Evolutionary conservation across 2,113 vertebrate species (phyloP).

Genomic region (Prochilodus magdalenae): DNA sequence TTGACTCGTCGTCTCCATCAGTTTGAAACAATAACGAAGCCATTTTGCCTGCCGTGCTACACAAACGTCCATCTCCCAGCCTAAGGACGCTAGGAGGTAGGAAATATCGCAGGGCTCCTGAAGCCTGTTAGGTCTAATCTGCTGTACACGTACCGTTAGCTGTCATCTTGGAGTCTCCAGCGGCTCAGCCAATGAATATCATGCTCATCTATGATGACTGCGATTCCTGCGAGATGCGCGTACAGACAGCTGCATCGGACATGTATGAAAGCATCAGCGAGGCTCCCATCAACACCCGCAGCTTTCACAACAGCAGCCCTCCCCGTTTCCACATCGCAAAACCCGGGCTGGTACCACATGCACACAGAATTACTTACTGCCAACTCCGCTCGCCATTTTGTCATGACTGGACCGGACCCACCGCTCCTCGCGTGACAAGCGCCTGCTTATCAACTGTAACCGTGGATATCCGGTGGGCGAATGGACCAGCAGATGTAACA

Average conservation of each 20-base stretch:
- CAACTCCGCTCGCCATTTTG: slow-evolving; percentile 80
- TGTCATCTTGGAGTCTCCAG: slow-evolving; percentile 10
- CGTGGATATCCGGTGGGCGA: slow-evolving; percentile 37
- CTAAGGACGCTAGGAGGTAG: no score
- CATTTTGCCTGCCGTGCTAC: slow-evolving; percentile 1
- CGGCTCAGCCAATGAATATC: slow-evolving; percentile 29
- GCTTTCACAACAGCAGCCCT: neutral
- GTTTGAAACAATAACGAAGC: slow-evolving; percentile 23
- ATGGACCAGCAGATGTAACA: slow-evolving; percentile 7
- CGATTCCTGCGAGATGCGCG: slow-evolving; percentile 1
- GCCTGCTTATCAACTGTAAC: slow-evolving; percentile 40
- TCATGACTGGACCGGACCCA: slow-evolving; percentile 69
- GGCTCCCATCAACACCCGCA: neutral
- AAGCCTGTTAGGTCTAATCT: neutral
- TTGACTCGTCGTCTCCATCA: neutral
- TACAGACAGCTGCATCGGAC: slow-evolving; percentile 33
- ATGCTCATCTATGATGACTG: slow-evolving; percentile 22
- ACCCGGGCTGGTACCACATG: neutral
- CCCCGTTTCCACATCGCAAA: neutral
- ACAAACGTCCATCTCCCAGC: neutral
- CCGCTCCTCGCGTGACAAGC: slow-evolving; percentile 39
- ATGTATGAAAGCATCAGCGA: slow-evolving; percentile 42
- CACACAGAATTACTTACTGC: slow-evolving; percentile 71
- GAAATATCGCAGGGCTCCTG: neutral
- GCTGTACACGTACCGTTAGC: neutral